Evolutionary conservation across 1,140 invertebrate genomes (phyloP), one percentile per base, ranked within the genome.

Genomic region (Atta texana): DNA sequence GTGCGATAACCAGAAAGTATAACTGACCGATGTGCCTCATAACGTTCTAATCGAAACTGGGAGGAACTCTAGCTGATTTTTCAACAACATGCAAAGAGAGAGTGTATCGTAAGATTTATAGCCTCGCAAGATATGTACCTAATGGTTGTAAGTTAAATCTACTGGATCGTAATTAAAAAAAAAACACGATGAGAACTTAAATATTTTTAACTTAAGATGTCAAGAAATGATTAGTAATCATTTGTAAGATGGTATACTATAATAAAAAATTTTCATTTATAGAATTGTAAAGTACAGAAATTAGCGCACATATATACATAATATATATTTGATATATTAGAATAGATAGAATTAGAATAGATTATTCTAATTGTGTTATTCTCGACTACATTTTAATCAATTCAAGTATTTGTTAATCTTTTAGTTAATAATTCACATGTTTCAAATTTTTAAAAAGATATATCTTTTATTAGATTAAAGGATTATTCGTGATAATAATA

Each of bases 101-200:
- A 61, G 28, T 1, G 28, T 53, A 49, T 12, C 34, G 21, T 18
- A n/a, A 53, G 59, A 87, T 87, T 85, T 74, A 82, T 49, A 57
- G 55, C 55, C 51, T 76, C 57, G 49, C 80, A 53, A 74, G 55
- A 80, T 75, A 69, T 34, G 53, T 49, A 12, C 64, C 68, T 80
- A 75, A 89, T 89, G 68, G 0, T 55, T 63, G 39, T 24, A 49
- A 28, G 55, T 76, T 24, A n/a, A n/a, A 49, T 63, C 31, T 51
- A 2, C 18, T 49, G 75, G 34, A 21, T 57, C 10, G 10, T 51
- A 64, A 63, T 77, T 77, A 31, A 31, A 31, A 31, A 31, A 4
- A 31, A 49, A 77, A 51, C 49, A 12, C 21, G 16, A n/a, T 28
- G 49, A 14, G 34, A 24, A 31, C 16, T 55, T 21, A 10, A 31